Conservation (phyloP, 2,888 invertebrate species). For the Eristalinus sepulchralis region DNA sequence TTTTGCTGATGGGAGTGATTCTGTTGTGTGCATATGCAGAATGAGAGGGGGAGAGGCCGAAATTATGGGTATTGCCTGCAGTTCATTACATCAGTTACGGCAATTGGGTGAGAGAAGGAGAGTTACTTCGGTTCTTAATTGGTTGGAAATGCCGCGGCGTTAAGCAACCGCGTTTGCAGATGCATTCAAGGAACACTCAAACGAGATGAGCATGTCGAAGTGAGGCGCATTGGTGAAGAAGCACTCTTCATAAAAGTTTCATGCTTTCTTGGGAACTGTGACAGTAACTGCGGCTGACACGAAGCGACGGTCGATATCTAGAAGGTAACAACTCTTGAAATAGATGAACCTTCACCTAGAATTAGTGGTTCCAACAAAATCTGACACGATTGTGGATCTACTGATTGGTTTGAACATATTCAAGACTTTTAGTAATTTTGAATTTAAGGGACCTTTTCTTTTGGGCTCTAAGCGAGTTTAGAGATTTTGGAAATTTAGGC, state of each 20-base stretch:
- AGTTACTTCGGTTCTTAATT: background rate
- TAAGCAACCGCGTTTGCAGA: background rate
- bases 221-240: background rate
- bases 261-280: too few relatives aligned
- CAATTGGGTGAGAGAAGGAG: background rate
- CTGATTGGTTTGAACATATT: too few relatives aligned
- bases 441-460: too few relatives aligned
- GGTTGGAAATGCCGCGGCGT: background rate
- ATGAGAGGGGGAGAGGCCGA: background rate
- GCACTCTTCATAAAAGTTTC: background rate
- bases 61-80: background rate
- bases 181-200: background rate
- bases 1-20: background rate
- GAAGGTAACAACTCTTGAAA: too few relatives aligned
- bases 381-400: too few relatives aligned
- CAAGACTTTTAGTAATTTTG: too few relatives aligned
- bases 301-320: too few relatives aligned
- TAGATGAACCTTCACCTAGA: too few relatives aligned
- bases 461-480: too few relatives aligned
- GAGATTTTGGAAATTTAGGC: too few relatives aligned
- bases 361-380: too few relatives aligned
- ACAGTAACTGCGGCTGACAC: too few relatives aligned
- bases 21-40: background rate
- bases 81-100: background rate
- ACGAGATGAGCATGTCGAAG: background rate